Evolutionary conservation across 2,113 vertebrate genomes (phyloP), one percentile per base, ranked within the genome.

Genomic region (Azemiops feae): DNA sequence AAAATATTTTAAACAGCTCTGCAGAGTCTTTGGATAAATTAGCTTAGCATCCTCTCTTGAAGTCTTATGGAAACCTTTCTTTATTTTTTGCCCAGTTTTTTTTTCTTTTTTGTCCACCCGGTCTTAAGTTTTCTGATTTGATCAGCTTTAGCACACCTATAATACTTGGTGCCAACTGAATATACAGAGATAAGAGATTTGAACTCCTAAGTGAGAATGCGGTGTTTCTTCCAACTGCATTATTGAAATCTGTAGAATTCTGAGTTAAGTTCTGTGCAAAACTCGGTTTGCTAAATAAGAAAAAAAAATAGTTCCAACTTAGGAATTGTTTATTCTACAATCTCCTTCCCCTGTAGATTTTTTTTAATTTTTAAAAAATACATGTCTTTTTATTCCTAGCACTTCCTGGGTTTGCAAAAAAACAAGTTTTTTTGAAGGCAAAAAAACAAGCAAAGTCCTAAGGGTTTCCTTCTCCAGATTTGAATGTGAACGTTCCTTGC

Each of bases 391-490:
- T 87, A 93, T 93, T 89, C 90, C 1, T 96, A 95, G 96, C 95
- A 96, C 89, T 92, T 93, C 81, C 92, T 87, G 91, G 93, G 89
- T 96, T 97, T 95, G 93, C 94, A n/a, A n/a, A n/a, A n/a, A n/a
- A n/a, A n/a, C n/a, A n/a, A n/a, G n/a, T n/a, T n/a, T n/a, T n/a
- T n/a, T n/a, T n/a, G 89, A 81, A 96, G 96, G 95, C 95, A 96
- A 95, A 96, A 3, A 95, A 93, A 93, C 93, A 95, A 96, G 91
- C 22, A 58, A 96, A 92, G 64, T 92, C 96, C 94, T 90, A 95
- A 95, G 87, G 94, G 90, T 81, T 96, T 94, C 53, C 47, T 94
- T 95, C 60, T 94, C 90, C 91, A 95, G 94, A 94, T 94, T 93
- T 89, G 92, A 96, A 92, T 95, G 93, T 96, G 92, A 93, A 94